Percentiles rank a stretch among this genome's conserved stretches.
Conservation (phyloP, 2,797 vertebrate species). For the Pipistrellus nathusii region DNA sequence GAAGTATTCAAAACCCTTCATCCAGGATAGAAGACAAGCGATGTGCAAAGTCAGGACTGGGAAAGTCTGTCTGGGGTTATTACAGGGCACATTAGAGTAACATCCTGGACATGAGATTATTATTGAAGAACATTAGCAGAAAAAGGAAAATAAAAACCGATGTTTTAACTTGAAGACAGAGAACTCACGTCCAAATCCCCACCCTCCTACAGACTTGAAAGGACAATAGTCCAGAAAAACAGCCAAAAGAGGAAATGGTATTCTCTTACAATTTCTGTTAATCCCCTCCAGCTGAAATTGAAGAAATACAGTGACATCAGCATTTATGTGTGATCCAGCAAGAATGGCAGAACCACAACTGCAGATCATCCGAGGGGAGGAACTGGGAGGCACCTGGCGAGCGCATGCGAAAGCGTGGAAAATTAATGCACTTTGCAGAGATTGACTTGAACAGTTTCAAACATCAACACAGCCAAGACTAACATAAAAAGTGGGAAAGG, state of each 20-base stretch:
- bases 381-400: slow-evolving; percentile 33
- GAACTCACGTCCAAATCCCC: slow-evolving; percentile 63
- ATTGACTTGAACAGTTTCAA: slow-evolving; percentile 66
- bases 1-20: slow-evolving; percentile 73
- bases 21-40: slow-evolving; percentile 36
- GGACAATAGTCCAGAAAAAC: slow-evolving; percentile 62
- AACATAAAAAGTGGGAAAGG: slow-evolving; percentile 67
- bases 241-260: slow-evolving; percentile 69
- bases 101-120: slow-evolving; percentile 6
- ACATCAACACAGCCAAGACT: slow-evolving; percentile 69
- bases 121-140: slow-evolving; percentile 46
- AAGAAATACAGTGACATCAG: slow-evolving; percentile 71
- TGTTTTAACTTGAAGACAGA: slow-evolving; percentile 66
- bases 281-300: slow-evolving; percentile 82
- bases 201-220: slow-evolving; percentile 52
- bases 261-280: slow-evolving; percentile 79
- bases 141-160: slow-evolving; percentile 58
- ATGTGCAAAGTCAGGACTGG: slow-evolving; percentile 15
- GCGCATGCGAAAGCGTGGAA: slow-evolving; percentile 49
- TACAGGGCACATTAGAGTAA: slow-evolving; percentile 16
- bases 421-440: slow-evolving; percentile 63
- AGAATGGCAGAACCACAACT: slow-evolving; percentile 61
- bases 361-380: slow-evolving; percentile 54
- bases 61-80: slow-evolving; percentile 52
- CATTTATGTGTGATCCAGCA: slow-evolving; percentile 53